Conservation (phyloP, 64 coral and sea anemone species). For the Stichodactyla helianthus region DNA sequence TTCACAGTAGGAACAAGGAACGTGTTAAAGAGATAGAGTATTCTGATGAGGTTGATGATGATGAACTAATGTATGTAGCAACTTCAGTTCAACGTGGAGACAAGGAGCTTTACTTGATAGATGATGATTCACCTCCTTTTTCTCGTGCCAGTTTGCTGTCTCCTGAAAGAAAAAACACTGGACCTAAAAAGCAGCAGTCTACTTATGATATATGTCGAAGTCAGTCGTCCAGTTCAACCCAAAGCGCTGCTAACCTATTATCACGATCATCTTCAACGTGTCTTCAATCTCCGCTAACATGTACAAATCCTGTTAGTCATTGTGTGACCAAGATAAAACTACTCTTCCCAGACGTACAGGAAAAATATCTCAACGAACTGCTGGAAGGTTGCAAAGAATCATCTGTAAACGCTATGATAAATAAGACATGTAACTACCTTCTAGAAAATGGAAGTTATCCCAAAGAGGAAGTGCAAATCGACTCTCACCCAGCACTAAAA, state of each 20-base stretch:
- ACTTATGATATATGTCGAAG: background rate
- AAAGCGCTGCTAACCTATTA: background rate
- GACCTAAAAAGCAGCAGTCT: background rate
- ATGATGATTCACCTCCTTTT: slow-evolving; percentile 2
- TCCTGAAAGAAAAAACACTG: background rate
- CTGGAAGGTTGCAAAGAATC: slow-evolving; percentile 34
- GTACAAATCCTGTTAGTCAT: background rate
- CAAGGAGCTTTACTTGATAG: slow-evolving; percentile 47
- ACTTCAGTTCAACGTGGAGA: slow-evolving; percentile 15
- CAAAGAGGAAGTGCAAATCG: slow-evolving; percentile 12
- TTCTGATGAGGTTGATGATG: background rate
- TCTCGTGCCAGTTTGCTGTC: background rate
- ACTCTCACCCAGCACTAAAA: no score
- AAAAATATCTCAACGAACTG: slow-evolving; percentile 48
- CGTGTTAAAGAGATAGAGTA: background rate
- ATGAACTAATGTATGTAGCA: background rate
- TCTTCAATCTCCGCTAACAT: background rate
- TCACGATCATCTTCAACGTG: background rate
- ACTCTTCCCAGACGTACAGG: slow-evolving; percentile 68
- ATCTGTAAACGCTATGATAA: slow-evolving; percentile 7
- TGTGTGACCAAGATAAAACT: slow-evolving; percentile 18
- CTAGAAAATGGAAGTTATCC: slow-evolving; percentile 63
- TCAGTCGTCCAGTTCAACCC: background rate
- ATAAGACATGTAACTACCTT: slow-evolving; percentile 55
- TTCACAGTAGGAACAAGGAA: background rate